phyloP scores from a whole-genome alignment of 2,888 invertebrate species.

The Nineta flava region DNA sequence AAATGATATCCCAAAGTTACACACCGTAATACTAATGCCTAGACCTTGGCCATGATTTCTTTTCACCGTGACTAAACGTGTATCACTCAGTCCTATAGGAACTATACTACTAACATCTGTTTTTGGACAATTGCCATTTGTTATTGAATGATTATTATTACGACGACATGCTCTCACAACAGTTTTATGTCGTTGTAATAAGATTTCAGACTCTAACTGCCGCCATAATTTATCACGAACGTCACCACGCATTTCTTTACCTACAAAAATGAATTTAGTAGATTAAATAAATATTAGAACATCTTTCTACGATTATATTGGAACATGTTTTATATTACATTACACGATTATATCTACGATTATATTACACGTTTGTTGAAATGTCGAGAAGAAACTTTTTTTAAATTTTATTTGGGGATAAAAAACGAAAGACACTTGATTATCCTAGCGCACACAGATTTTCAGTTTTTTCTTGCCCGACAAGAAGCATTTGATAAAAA shows the following conservation, averaged over 20 bases:
- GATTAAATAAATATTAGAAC: neutral
- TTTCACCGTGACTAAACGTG: constrained; percentile 47
- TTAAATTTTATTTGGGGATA: too few relatives aligned
- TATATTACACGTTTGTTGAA: too few relatives aligned
- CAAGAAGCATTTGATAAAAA: too few relatives aligned
- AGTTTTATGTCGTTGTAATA: constrained; percentile 72
- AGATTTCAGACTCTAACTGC: constrained; percentile 72
- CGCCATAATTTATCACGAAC: constrained; percentile 66
- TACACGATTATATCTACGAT: too few relatives aligned
- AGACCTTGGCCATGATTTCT: constrained; percentile 64
- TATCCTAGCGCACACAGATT: too few relatives aligned
- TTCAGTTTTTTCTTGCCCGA: too few relatives aligned
- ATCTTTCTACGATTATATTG: too few relatives aligned
- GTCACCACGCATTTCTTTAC: constrained; percentile 61
- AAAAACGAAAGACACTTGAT: too few relatives aligned
- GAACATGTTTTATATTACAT: too few relatives aligned
- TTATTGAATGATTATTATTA: constrained; percentile 20
- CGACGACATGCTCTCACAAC: constrained; percentile 49
- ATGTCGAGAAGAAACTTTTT: too few relatives aligned
- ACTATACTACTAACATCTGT: constrained; percentile 24
- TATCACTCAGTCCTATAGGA: constrained; percentile 31
- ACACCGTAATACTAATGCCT: constrained; percentile 70
- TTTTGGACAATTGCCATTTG: constrained; percentile 17
- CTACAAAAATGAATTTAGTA: constrained; percentile 14
- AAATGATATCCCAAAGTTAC: constrained; percentile 15